phyloP scores from a whole-genome alignment of 2,888 invertebrate species.

The Nebria salina region DNA sequence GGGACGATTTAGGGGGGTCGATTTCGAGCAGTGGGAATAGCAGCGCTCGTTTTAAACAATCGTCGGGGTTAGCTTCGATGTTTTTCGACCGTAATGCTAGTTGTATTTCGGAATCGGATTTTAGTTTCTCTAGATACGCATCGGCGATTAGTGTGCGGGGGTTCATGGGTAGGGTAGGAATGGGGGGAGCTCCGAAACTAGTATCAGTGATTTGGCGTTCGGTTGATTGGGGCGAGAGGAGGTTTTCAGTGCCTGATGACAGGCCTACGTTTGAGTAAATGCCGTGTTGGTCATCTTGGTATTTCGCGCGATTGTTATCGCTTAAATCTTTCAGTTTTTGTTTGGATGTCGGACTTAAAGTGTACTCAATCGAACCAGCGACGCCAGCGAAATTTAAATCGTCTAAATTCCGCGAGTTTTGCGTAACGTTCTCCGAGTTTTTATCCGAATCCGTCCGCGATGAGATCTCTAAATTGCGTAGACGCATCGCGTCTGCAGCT shows the following conservation, averaged over 20 bases:
- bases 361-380: constrained; percentile 50
- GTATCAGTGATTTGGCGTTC: constrained; percentile 48
- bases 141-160: constrained; percentile 76
- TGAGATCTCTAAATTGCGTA: constrained; percentile 50
- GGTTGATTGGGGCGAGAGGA: constrained; percentile 51
- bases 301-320: constrained; percentile 4
- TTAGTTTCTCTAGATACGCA: constrained; percentile 81
- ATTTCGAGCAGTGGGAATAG: constrained; percentile 88
- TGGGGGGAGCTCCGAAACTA: constrained; percentile 58
- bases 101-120: constrained; percentile 83
- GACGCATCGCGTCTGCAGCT: constrained; percentile 54
- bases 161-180: constrained; percentile 66
- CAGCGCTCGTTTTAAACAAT: constrained; percentile 88
- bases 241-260: constrained; percentile 50
- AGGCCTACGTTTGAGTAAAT: constrained; percentile 25
- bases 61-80: constrained; percentile 88
- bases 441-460: constrained; percentile 49
- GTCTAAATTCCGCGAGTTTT: constrained; percentile 6
- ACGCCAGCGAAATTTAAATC: constrained; percentile 13
- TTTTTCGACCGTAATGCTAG: constrained; percentile 82
- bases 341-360: constrained; percentile 17
- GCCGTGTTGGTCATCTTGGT: constrained; percentile 21
- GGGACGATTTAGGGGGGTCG: constrained; percentile 84
- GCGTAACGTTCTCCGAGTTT: constrained; percentile 2
- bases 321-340: constrained; percentile 15